Evolutionary conservation across 2,113 vertebrate genomes (phyloP).

Genomic region (Rhagologus leucostigma): DNA sequence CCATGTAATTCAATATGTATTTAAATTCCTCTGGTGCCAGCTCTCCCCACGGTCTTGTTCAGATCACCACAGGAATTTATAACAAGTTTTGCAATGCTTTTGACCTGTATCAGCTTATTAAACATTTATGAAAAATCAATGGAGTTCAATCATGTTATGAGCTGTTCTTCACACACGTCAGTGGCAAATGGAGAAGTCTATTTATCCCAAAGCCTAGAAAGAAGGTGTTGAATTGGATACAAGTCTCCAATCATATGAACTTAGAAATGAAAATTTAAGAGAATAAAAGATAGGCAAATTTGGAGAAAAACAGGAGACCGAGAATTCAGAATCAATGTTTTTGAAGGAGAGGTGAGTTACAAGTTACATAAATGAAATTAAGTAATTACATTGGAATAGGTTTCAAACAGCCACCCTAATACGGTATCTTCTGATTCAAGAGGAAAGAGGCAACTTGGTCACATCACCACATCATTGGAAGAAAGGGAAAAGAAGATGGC

Average conservation of each 20-base stretch:
- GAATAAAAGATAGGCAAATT: neutral
- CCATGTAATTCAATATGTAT: neutral
- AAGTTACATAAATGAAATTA: neutral
- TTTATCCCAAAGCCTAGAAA: constrained; percentile 16
- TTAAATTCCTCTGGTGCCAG: constrained; percentile 12
- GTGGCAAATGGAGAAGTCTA: constrained; percentile 19
- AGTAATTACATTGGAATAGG: neutral
- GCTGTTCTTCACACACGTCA: constrained; percentile 59
- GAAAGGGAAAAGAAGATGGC: neutral
- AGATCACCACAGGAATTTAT: constrained; percentile 57
- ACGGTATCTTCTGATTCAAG: neutral
- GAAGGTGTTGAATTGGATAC: neutral
- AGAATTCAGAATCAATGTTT: neutral
- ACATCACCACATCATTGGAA: neutral
- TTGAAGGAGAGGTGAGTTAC: neutral
- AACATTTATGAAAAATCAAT: constrained; percentile 79
- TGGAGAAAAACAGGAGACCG: neutral
- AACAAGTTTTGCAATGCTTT: constrained; percentile 71
- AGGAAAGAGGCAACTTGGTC: neutral
- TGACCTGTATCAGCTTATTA: constrained; percentile 73
- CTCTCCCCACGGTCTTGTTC: constrained; percentile 22
- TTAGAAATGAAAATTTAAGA: neutral
- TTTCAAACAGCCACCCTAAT: neutral
- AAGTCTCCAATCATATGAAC: neutral
- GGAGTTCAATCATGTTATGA: constrained; percentile 48